phyloP scores from a whole-genome alignment of 2,888 invertebrate genomes.

The Drosophila fungiperda region DNA sequence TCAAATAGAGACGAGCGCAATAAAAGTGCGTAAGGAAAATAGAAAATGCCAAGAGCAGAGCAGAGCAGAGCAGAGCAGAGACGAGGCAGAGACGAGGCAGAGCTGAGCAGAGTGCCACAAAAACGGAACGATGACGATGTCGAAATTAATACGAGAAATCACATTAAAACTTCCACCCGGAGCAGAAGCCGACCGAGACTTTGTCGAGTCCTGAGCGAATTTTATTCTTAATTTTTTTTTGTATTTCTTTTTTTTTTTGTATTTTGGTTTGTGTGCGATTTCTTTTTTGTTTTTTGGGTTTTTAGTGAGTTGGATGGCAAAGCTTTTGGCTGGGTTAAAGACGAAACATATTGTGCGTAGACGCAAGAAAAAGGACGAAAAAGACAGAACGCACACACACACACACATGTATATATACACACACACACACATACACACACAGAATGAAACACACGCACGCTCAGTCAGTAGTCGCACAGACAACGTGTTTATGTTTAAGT shows the following conservation, averaged over 20 bases:
- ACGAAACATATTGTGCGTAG: conserved; percentile 80
- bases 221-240: conserved; percentile 8
- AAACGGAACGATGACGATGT: conserved; percentile 72
- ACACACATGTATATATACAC: conserved; percentile 12
- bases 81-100: background rate
- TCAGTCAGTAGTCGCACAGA: conserved; percentile 51
- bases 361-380: conserved; percentile 64
- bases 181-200: conserved; percentile 33
- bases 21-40: conserved; percentile 75
- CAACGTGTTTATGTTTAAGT: conserved; percentile 78
- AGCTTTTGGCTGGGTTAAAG: conserved; percentile 77
- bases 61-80: conserved; percentile 7
- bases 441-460: conserved; percentile 19
- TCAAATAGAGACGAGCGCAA: conserved; percentile 71
- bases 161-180: conserved; percentile 74
- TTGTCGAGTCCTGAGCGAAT: conserved; percentile 26
- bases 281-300: background rate
- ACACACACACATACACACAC: conserved; percentile 8
- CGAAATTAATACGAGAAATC: conserved; percentile 79
- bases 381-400: conserved; percentile 33
- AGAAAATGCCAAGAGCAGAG: conserved; percentile 50
- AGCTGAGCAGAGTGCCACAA: conserved; percentile 9
- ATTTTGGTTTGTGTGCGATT: background rate
- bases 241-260: background rate
- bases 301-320: conserved; percentile 22